Evolutionary conservation across 2,888 invertebrate species (phyloP), one percentile per base, ranked within the genome.

Genomic region (Euphydryas editha): DNA sequence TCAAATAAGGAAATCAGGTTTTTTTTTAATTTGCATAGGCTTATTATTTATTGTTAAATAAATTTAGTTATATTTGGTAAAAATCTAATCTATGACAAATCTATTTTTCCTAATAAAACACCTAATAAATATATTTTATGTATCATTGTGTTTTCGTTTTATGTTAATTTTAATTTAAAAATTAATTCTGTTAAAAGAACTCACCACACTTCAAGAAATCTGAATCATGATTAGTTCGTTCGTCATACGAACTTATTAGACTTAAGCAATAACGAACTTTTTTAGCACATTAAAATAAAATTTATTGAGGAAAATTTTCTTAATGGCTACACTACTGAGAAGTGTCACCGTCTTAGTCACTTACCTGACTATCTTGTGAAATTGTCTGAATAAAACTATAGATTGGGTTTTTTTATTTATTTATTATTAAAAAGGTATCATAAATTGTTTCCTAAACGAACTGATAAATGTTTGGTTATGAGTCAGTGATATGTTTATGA

Each of bases 241-340:
- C 62, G 59, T 68, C 60, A 70, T 56, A 30, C 42, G 30, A 46
- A 20, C 51, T 62, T 60, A 65, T 65, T 60, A 66, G 57, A 60
- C 37, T 46, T 47, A 62, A 66, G 47, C 24, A 42, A 57, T 62
- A 62, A 61, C 49, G 63, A 62, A 30, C 60, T 44, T 60, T 42
- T 58, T 61, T 30, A 46, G 47, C 65, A 56, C 63, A 66, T 36
- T 36, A 71, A 65, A 64, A 13, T 18, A 30, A 51, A 63, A 67
- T 73, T 73, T 73, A 73, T 73, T 66, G 73, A 67, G 64, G 65
- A 67, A 56, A 67, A 20, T 70, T 63, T 46, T 21, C 55, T 54
- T 58, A 61, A 68, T 46, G 47, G 54, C 56, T 58, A 55, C 24
- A 37, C 39, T 70, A 68, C 70, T 64, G 51, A 44, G 58, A 64